phyloP scores from a whole-genome alignment of 2,888 invertebrate genomes.

The Onchidella celtica region DNA sequence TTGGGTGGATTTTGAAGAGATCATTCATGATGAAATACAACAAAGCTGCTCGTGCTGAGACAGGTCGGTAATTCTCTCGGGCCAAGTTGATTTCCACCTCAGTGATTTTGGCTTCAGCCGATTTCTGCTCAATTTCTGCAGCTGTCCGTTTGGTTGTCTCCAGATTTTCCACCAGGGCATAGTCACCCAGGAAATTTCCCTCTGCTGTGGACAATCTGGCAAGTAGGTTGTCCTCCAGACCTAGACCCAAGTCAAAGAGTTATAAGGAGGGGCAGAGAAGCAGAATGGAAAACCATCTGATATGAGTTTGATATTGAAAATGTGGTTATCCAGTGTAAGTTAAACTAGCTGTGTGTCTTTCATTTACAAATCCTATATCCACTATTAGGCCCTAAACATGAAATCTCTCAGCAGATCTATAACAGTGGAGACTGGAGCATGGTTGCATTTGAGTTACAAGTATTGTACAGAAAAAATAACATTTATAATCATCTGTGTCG shows the following conservation, averaged over 20 bases:
- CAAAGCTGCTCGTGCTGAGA: slow-evolving; percentile 94
- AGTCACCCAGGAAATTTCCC: slow-evolving; percentile 95
- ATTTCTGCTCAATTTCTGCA: slow-evolving; percentile 94
- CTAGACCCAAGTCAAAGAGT: slow-evolving; percentile 69
- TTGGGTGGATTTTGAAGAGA: slow-evolving; percentile 96
- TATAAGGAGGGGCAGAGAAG: too few relatives aligned
- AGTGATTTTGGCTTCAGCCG: slow-evolving; percentile 94
- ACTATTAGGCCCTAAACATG: too few relatives aligned
- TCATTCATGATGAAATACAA: slow-evolving; percentile 97
- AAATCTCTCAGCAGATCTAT: too few relatives aligned
- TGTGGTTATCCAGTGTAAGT: too few relatives aligned
- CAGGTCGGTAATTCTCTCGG: slow-evolving; percentile 93
- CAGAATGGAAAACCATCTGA: too few relatives aligned
- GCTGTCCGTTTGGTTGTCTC: slow-evolving; percentile 97
- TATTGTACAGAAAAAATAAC: too few relatives aligned
- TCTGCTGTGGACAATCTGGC: slow-evolving; percentile 94
- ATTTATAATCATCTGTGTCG: too few relatives aligned
- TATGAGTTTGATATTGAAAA: too few relatives aligned
- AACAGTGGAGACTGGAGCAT: too few relatives aligned
- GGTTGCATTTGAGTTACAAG: too few relatives aligned
- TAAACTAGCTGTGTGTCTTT: too few relatives aligned
- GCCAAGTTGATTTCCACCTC: slow-evolving; percentile 95
- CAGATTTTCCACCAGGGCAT: slow-evolving; percentile 95
- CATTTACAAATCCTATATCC: too few relatives aligned
- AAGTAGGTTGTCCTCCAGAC: slow-evolving; percentile 94